Evolutionary conservation across 2,888 invertebrate genomes (phyloP), one percentile per base, ranked within the genome.

Genomic region (Pelosia muscerda): DNA sequence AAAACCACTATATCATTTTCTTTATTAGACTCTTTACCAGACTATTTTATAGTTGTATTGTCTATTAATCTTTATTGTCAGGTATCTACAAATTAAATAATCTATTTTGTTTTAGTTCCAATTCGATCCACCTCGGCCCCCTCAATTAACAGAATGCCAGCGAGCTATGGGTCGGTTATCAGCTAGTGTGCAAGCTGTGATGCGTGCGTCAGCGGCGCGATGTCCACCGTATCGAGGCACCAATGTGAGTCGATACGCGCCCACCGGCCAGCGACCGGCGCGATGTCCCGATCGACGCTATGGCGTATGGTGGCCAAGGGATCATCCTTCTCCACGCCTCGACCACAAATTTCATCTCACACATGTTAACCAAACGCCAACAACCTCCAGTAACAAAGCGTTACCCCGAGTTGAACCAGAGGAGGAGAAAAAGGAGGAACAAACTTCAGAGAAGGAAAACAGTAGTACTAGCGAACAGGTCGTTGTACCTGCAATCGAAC

Each of bases 211-310:
- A 6, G 88, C 90, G 1, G 88, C 88, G 31, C 89, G 93, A 54
- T 91, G 89, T 68, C 89, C 90, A 0, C 91, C 90, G 8, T 94
- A 94, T 81, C 88, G 94, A 55, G 94, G 92, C 65, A 92, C 94
- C 69, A 92, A 93, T 77, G 89, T 93, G 65, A 91, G 91, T 70
- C 88, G 94, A 26, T 93, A 92, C 84, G 91, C 94, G 31, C 93
- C 94, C 69, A 92, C 93, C 25, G 89, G 88, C 42, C 92, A 87
- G 70, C 86, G 94, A 15, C 92, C 92, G 0, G 79, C 88, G 28
- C 87, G 92, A 28, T 86, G 84, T 65, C 87, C 90, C 28, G 93
- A 93, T 69, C 84, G 88, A 64, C 88, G 91, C 63, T 90, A 88
- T 79, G 87, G 87, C 64, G 84, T 90, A 69, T 92, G 92, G 91